These are phyloP conservation scores for Bovichtus diacanthus DNA, from an alignment of 2,797 vertebrate genomes.

Conservation along the genomic window DNA sequence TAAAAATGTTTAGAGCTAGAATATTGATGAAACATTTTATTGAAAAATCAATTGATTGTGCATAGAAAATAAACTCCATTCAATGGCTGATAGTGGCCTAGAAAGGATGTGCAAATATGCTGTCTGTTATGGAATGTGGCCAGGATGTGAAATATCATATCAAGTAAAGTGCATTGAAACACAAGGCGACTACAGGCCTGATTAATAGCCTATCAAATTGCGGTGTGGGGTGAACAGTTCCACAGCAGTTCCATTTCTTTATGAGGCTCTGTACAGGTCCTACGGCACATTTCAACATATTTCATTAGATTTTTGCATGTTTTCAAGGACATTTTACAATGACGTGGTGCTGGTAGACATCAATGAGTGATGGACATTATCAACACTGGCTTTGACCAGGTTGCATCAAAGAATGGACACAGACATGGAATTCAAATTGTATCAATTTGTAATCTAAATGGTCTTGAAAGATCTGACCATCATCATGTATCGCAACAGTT, in stretches of 20 bases:
- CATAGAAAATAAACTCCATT: background rate
- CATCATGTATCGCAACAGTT: background rate
- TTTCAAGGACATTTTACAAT: background rate
- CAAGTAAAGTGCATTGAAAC: background rate
- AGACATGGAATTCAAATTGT: background rate
- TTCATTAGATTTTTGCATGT: background rate
- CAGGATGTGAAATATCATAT: constrained; percentile 21
- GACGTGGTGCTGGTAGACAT: background rate
- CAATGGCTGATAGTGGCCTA: background rate
- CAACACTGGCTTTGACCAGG: background rate
- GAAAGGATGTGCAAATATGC: constrained; percentile 17
- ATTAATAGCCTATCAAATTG: constrained; percentile 23
- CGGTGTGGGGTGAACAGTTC: background rate
- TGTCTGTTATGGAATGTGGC: constrained; percentile 2
- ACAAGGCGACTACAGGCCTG: constrained; percentile 3
- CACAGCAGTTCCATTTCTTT: no score
- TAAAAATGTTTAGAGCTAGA: background rate
- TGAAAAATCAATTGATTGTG: constrained; percentile 14
- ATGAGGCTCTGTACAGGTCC: no score
- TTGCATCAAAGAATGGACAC: background rate
- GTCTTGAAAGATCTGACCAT: background rate
- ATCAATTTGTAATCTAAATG: background rate
- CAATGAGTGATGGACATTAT: background rate
- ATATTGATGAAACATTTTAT: background rate
- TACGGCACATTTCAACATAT: background rate